A percentile compares a stretch with the other conserved stretches of the same genome.
Evolutionary conservation across 1,140 invertebrate species (phyloP).

Genomic region (Pseudomyrmex flavicornis): DNA sequence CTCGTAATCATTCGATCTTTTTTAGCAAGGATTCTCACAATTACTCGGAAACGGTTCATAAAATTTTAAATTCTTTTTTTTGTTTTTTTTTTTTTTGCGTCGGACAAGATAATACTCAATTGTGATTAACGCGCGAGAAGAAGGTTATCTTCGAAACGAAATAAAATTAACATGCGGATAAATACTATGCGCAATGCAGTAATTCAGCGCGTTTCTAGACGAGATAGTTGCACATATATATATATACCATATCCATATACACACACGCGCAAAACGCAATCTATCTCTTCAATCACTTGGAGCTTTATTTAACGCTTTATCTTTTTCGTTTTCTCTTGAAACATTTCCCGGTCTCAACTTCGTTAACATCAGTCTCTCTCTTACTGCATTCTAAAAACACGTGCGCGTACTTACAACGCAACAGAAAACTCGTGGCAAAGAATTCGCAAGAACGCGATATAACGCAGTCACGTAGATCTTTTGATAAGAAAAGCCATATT

Average conservation of each 20-base stretch:
- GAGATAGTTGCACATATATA: conserved; percentile 36
- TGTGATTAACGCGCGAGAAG: conserved; percentile 64
- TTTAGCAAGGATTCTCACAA: conserved; percentile 11
- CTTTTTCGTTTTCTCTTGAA: neutral
- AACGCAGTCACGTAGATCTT: neutral
- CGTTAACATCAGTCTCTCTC: conserved; percentile 23
- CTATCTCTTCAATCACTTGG: conserved; percentile 45
- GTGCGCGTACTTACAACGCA: neutral
- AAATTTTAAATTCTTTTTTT: conserved; percentile 30
- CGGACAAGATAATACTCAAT: conserved; percentile 36
- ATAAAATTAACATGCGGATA: conserved; percentile 71
- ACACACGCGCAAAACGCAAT: neutral
- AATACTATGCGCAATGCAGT: conserved; percentile 66
- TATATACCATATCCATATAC: neutral
- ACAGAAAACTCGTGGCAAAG: conserved; percentile 38
- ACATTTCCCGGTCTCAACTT: conserved; percentile 21
- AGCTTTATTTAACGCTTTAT: conserved; percentile 19
- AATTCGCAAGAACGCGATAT: neutral
- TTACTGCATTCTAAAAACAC: conserved; percentile 10
- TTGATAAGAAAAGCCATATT: neutral
- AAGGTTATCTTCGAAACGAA: conserved; percentile 37
- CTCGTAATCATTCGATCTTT: conserved; percentile 34
- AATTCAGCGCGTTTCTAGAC: conserved; percentile 59
- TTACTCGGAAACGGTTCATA: conserved; percentile 17
- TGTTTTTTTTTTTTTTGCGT: neutral